phyloP scores from a whole-genome alignment of 30 jellyfish, hydroid and myxozoan species.

The Chironex yamaguchii region DNA sequence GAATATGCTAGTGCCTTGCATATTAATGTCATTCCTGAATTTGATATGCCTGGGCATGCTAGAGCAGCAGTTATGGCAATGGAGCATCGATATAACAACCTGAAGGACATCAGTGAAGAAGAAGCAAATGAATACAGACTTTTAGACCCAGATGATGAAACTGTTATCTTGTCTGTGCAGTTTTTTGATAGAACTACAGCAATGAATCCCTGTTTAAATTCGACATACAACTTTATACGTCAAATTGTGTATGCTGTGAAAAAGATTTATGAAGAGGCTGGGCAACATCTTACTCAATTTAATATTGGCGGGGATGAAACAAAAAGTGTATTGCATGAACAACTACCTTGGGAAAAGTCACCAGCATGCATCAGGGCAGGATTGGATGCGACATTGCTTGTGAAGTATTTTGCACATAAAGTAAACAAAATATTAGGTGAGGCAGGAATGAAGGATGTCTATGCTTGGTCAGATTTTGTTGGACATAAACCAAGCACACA shows the following conservation, averaged over 20 bases:
- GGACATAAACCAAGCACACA: not conserved
- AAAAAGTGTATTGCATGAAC: not conserved
- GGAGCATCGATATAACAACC: not conserved
- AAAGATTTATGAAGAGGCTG: not conserved
- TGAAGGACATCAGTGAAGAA: not conserved
- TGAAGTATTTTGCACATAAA: not conserved
- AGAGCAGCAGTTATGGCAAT: not conserved
- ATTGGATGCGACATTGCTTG: not conserved
- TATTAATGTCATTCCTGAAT: not conserved
- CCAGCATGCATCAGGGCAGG: not conserved
- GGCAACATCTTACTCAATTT: not conserved
- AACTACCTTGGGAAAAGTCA: not conserved
- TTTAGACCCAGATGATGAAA: not conserved
- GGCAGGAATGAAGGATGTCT: not conserved
- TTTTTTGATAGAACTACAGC: not conserved
- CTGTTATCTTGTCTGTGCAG: not conserved
- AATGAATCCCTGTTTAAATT: not conserved
- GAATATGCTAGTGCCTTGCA: not conserved
- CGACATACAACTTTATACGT: not conserved
- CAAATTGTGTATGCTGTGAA: not conserved
- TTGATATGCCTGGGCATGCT: not conserved
- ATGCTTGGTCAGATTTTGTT: not conserved
- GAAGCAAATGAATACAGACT: not conserved
- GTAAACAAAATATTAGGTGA: not conserved
- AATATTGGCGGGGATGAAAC: not conserved